Base-by-base conservation (phyloP, 2,888 invertebrate genomes). In the Fragum whitleyi region DNA sequence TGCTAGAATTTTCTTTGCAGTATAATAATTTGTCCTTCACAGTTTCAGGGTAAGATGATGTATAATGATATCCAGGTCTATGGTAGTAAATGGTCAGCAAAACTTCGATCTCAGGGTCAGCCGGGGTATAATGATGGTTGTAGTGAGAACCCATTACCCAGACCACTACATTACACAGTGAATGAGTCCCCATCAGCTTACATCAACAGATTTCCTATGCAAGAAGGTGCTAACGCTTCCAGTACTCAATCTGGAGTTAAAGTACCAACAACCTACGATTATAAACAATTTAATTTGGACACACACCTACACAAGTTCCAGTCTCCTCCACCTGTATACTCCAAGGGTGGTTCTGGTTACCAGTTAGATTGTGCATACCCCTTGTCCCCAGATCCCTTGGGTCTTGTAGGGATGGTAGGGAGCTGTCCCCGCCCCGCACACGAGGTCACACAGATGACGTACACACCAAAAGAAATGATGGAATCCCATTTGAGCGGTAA, bases 51-150 rank as follows among this genome's bases (percentile, higher is more conserved):
- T 29, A 39, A 67, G 23, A 51, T 71, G 23, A 78, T 77, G 5
- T 81, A 78, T 72, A 81, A 81, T 59, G 74, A 81, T 74, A 47
- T 81, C 9, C 81, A 81, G 29, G 23, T 72, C 5, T 72, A 74
- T 47, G 81, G 81, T 6, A 71, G 77, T 14, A 81, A 74, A 68
- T 81, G 81, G 81, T 62, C 74, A 11, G 19, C 51, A 57, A 39
- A 32, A 21, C 6, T 11, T 9, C 28, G 39, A 28, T 11, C 21
- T 28, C 28, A 57, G 21, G 65, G 29, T 7, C n/a, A 47, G 16
- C 28, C 16, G 11, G 21, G 16, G 16, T 53, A 39, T 28, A 29
- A 29, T 9, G n/a, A 39, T 1, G 47, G 59, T 3, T 14, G 19
- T n/a, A 28, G 32, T 39, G 61, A 72, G 29, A 72, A 71, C 39